These are phyloP conservation scores for Meloidogyne chitwoodi DNA, from an alignment of 1,140 invertebrate genomes.

Conservation along the genomic window DNA sequence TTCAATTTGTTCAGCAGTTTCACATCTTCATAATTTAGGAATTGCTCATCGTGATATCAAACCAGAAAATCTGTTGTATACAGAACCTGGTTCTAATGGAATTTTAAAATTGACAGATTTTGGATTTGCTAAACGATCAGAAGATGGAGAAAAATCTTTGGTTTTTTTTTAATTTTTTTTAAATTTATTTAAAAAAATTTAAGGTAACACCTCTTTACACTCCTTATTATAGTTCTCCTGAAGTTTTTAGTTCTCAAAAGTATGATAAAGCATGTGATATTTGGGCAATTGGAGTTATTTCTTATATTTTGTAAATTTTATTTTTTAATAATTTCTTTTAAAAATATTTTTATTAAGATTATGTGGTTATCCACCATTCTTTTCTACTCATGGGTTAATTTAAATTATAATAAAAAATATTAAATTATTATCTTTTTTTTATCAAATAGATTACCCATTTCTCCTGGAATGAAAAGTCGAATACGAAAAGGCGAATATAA, in stretches of 20 bases:
- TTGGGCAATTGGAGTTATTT: conserved; percentile 94
- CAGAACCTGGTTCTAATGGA: conserved; percentile 63
- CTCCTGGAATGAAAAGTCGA: conserved; percentile 97
- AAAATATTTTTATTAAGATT: conserved; percentile 68
- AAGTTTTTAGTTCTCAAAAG: conserved; percentile 80
- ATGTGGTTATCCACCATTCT: conserved; percentile 96
- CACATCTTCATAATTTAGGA: conserved; percentile 84
- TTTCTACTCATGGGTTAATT: conserved; percentile 77
- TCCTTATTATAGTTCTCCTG: conserved; percentile 39
- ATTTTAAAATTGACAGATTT: conserved; percentile 78
- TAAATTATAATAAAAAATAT: no score
- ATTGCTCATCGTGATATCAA: conserved; percentile 66
- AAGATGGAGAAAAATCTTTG: conserved; percentile 58
- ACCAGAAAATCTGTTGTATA: conserved; percentile 65
- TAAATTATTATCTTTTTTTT: background rate
- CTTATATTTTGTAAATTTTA: conserved; percentile 83
- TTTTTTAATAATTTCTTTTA: background rate
- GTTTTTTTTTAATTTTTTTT: conserved; percentile 9
- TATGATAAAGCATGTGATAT: conserved; percentile 98
- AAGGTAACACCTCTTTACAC: conserved; percentile 35
- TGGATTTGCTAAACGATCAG: conserved; percentile 58
- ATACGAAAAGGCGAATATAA: conserved; percentile 92
- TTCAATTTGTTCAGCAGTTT: conserved; percentile 88
- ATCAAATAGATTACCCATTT: conserved; percentile 76
- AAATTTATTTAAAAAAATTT: background rate